Evolutionary conservation across 2,797 vertebrate genomes (phyloP), one percentile per base, ranked within the genome.

Genomic region (Oreortyx pictus): DNA sequence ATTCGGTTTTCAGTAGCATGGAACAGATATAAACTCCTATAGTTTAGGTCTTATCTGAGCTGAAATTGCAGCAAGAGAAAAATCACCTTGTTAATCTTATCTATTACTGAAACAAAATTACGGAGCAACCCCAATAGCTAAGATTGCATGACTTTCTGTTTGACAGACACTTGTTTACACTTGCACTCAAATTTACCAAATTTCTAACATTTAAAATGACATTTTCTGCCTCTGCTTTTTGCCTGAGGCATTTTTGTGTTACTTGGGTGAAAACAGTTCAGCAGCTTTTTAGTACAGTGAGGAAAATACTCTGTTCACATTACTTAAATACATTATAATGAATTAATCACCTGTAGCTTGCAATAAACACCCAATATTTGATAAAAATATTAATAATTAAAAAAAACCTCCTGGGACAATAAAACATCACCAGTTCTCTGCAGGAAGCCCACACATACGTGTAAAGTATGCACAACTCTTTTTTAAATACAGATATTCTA

Each of bases 251-350:
- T 46, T 93, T 90, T 81, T 85, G 2, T 66, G 22, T 86, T 39
- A 60, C 31, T 68, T 23, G 3, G 5, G 2, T 74, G 46, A 89
- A 95, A 90, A 71, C 6, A 83, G 7, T 78, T 86, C 47, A 65
- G 29, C 10, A 52, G 74, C 27, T 95, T 92, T 85, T 76, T 85
- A 81, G 13, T 76, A 57, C 19, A 73, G 23, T 33, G n/a, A 62
- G 25, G 4, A 81, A 90, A 83, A 92, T 70, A 81, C 6, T 17
- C 23, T 61, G 12, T 72, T 76, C 18, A 11, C 76, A 81, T 89
- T 92, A 90, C 85, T 80, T 74, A 85, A 92, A 68, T 18, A 47
- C 80, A 81, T 83, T 83, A 52, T 7, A 89, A 96, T 82, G 74
- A 79, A 86, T 80, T 57, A 77, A 87, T 54, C 89, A 61, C 57